phyloP scores from a whole-genome alignment of 2,888 invertebrate genomes.

The Leucoma salicis region DNA sequence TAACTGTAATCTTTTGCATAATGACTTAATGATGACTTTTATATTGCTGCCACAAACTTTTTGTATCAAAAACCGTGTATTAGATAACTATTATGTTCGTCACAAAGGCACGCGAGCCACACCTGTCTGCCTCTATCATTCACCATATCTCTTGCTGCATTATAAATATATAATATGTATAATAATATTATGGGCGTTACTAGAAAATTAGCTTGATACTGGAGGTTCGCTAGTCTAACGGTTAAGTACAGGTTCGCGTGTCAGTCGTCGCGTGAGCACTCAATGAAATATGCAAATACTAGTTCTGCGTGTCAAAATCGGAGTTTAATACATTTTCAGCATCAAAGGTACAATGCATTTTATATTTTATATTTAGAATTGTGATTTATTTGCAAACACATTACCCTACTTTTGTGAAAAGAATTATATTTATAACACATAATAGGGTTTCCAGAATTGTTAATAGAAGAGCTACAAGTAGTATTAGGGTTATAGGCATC shows the following conservation, averaged over 20 bases:
- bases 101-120: constrained; percentile 21
- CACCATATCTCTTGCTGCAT: no score
- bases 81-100: constrained; percentile 13
- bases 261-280: constrained; percentile 29
- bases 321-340: constrained; percentile 21
- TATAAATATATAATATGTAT: no score
- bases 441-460: no score
- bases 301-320: constrained; percentile 25
- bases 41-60: no score
- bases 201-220: constrained; percentile 22
- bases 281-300: constrained; percentile 31
- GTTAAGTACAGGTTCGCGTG: constrained; percentile 36
- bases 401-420: no score
- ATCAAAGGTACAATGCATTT: constrained; percentile 21
- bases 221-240: constrained; percentile 22
- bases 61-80: no score
- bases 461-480: no score
- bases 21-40: no score
- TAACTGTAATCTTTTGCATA: no score
- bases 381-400: no score
- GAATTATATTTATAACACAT: constrained; percentile 4
- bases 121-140: constrained; percentile 10
- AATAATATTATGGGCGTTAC: constrained; percentile 22
- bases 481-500: no score
- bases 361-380: constrained; percentile 12